These are phyloP conservation scores for Heteromyza rotundicornis DNA, from an alignment of 2,888 invertebrate species.

Conservation along the genomic window DNA sequence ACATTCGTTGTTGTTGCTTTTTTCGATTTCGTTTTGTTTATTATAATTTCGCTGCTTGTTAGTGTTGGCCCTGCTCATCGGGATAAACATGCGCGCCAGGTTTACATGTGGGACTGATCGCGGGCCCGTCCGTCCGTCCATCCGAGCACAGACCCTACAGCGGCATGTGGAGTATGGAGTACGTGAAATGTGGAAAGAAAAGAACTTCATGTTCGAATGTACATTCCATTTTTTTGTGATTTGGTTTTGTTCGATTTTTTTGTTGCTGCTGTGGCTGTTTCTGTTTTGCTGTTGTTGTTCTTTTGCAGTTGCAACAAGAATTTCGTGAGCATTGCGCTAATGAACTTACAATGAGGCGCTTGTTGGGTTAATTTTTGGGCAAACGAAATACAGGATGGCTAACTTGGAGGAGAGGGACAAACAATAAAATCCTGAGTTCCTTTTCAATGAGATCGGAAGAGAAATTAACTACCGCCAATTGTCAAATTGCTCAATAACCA, in stretches of 20 bases:
- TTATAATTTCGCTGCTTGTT: background rate
- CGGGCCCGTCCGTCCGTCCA: background rate
- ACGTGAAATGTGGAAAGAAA: background rate
- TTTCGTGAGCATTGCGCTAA: slow-evolving; percentile 55
- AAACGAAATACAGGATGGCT: background rate
- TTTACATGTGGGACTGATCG: background rate
- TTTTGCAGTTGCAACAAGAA: slow-evolving; percentile 30
- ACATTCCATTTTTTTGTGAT: background rate
- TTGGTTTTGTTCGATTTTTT: background rate
- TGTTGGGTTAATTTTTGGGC: slow-evolving; percentile 33
- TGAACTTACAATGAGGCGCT: slow-evolving; percentile 52
- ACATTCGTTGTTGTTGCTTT: too few relatives aligned
- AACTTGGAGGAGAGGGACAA: background rate
- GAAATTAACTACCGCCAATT: too few relatives aligned
- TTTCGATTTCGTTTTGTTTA: background rate
- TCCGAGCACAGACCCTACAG: background rate
- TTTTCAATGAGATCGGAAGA: too few relatives aligned
- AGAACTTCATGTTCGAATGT: background rate
- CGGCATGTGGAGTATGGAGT: background rate
- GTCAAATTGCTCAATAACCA: too few relatives aligned
- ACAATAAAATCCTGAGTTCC: too few relatives aligned
- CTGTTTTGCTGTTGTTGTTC: slow-evolving; percentile 23
- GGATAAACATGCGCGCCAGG: background rate
- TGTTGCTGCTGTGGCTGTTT: slow-evolving; percentile 5
- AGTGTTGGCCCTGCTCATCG: background rate